phyloP scores from a whole-genome alignment of 2,113 vertebrate species.

The Crotalus helleri region DNA sequence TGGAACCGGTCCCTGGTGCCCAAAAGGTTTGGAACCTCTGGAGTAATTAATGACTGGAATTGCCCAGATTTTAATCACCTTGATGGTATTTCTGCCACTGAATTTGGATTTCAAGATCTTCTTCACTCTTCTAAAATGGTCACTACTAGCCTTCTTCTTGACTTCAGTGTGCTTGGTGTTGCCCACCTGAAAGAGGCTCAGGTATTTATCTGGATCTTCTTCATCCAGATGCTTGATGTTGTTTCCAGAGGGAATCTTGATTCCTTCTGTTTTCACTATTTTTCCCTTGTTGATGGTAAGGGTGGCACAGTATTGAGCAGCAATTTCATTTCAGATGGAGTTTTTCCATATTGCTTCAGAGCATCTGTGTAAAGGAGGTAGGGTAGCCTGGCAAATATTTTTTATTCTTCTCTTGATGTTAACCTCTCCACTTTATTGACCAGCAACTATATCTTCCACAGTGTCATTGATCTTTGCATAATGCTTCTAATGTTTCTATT shows the following conservation, averaged over 20 bases:
- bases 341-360: neutral
- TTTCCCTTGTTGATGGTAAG: too few relatives aligned
- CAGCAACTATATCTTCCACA: neutral
- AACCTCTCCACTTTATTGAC: neutral
- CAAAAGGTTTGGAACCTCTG: too few relatives aligned
- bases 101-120: neutral
- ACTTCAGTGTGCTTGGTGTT: neutral
- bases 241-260: neutral
- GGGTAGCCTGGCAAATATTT: neutral
- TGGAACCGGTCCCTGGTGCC: too few relatives aligned
- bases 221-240: neutral
- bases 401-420: neutral
- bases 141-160: neutral
- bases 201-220: neutral
- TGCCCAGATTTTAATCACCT: too few relatives aligned
- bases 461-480: neutral
- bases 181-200: neutral
- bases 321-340: neutral
- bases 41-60: too few relatives aligned
- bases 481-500: neutral
- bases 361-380: neutral
- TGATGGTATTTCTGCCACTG: too few relatives aligned
- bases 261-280: neutral
- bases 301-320: neutral
- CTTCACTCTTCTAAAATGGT: neutral